Evolutionary conservation across 2,888 invertebrate species (phyloP), one percentile per base, ranked within the genome.

Genomic region (Torymus aiolomorphi): DNA sequence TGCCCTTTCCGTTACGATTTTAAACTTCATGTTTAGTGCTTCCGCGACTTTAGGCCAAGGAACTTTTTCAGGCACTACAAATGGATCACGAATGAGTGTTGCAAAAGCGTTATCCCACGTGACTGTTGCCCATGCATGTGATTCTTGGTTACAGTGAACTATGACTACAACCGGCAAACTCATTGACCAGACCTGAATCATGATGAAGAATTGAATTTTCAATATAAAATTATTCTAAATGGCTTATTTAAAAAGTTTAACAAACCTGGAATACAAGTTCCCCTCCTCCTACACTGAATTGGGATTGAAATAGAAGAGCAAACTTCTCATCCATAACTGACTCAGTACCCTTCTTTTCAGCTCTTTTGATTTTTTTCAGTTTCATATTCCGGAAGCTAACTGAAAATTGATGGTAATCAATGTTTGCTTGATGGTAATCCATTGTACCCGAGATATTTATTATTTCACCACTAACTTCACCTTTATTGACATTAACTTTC

Each of bases 101-200:
- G 98, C 97, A 91, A 99, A 99, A 0, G 99, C 99, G 91, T 99
- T 98, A 91, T 99, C 99, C 99, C 99, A 99, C 0, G 99, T 97
- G 18, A 99, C 98, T 0, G 99, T 99, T 0, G 99, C 99, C 96
- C 98, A 97, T 8, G 99, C 99, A 90, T 99, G 98, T 3, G 99
- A 98, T 91, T 99, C 99, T 91, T 99, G 99, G 91, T 99, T 99
- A 0, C 99, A 99, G 91, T 99, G 99, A 0, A 99, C 99, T 70
- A 99, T 99, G 42, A 99, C 99, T 76, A 99, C 99, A 57, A 99
- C 98, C 0, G 99, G 99, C 78, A 99, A 92, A 0, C 99, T 99
- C 13, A 99, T 92, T 0, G 98, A 98, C 98, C 98, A 97, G 74
- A 96, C 96, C 92, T 95, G 95, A 4, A 8, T 11, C 31, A n/a